These are phyloP conservation scores for Ylistrum balloti DNA, from an alignment of 1,140 invertebrate species.

Conservation along the genomic window DNA sequence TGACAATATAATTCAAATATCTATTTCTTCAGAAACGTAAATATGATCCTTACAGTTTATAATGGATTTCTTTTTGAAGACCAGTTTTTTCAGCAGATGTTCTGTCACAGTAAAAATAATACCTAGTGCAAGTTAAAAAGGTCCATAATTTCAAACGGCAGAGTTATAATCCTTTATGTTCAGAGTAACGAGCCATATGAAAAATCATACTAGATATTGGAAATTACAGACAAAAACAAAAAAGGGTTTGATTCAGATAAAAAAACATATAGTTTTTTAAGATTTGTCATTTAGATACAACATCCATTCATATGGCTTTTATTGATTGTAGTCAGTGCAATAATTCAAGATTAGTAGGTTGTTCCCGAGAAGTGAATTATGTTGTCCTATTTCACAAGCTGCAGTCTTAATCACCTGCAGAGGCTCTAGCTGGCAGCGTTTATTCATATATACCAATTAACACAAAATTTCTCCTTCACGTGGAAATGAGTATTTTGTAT, in stretches of 20 bases:
- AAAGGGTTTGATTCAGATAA: too few relatives aligned
- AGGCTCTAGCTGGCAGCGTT: neutral
- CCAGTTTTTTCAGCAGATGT: too few relatives aligned
- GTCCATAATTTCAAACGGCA: too few relatives aligned
- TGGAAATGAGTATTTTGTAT: slow-evolving; percentile 30
- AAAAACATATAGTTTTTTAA: neutral
- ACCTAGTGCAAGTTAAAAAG: too few relatives aligned
- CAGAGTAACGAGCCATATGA: too few relatives aligned
- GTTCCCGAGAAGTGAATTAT: slow-evolving; percentile 1
- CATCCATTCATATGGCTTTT: neutral
- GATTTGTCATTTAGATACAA: neutral
- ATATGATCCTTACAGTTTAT: too few relatives aligned
- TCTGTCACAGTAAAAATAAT: too few relatives aligned
- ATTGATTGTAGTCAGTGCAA: neutral
- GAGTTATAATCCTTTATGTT: too few relatives aligned
- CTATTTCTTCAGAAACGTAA: too few relatives aligned
- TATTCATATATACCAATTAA: slow-evolving; percentile 25
- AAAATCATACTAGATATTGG: too few relatives aligned
- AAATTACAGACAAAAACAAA: neutral
- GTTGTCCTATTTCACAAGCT: neutral
- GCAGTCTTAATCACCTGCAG: neutral
- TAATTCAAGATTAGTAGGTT: neutral
- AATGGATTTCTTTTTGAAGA: too few relatives aligned
- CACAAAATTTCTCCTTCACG: slow-evolving; percentile 2
- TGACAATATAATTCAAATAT: too few relatives aligned